Evolutionary conservation across 1,140 invertebrate genomes (phyloP).

Genomic region (Sarcophaga bullata): DNA sequence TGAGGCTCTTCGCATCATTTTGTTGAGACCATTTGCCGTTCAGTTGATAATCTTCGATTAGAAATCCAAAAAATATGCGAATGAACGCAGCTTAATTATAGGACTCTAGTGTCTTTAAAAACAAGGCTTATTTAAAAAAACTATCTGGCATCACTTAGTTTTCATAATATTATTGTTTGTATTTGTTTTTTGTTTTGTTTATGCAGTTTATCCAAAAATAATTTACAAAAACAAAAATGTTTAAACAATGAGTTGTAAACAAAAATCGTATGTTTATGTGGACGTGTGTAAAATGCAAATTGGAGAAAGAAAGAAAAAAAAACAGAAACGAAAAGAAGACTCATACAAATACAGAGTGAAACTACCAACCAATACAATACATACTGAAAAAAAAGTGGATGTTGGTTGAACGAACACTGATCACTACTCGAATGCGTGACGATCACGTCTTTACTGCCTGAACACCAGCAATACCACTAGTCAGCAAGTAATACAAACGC

Average conservation of each 20-base stretch:
- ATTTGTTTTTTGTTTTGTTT: not conserved
- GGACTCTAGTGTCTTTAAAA: no score
- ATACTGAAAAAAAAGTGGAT: not conserved
- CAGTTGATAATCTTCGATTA: no score
- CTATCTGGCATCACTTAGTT: no score
- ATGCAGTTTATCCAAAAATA: not conserved
- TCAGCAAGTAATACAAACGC: not conserved
- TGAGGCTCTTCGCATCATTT: no score
- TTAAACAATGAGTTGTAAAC: constrained; percentile 16
- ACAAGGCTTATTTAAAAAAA: no score
- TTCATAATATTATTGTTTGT: not conserved
- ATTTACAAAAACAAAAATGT: not conserved
- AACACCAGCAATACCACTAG: not conserved
- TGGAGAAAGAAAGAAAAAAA: not conserved
- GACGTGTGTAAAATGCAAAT: not conserved
- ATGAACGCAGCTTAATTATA: no score
- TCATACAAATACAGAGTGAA: not conserved
- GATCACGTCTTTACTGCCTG: constrained; percentile 26
- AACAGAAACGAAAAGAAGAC: not conserved
- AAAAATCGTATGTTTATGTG: constrained; percentile 27
- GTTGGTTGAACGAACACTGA: constrained; percentile 15
- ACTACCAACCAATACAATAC: not conserved
- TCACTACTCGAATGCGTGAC: constrained; percentile 35
- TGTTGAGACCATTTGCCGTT: no score
- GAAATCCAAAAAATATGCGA: no score